These are phyloP conservation scores for Sesamia nonagrioides DNA, from an alignment of 1,140 invertebrate genomes.

Conservation along the genomic window DNA sequence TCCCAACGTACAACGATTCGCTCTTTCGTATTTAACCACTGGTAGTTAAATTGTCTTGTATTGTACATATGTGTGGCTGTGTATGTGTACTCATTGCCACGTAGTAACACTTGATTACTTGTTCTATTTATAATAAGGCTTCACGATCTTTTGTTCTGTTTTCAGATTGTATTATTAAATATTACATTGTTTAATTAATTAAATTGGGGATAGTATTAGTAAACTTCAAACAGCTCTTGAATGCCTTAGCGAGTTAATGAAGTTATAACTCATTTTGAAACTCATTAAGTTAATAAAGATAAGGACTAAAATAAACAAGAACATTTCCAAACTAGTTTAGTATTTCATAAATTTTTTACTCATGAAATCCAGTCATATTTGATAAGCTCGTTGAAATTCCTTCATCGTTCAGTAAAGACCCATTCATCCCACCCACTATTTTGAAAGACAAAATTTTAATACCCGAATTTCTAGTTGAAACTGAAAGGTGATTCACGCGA, in stretches of 20 bases:
- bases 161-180: background rate
- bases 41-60: conserved; percentile 67
- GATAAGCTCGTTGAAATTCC: background rate
- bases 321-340: background rate
- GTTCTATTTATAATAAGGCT: background rate
- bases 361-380: background rate
- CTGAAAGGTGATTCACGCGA: conserved; percentile 28
- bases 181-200: background rate
- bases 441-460: conserved; percentile 24
- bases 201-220: background rate
- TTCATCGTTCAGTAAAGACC: conserved; percentile 15
- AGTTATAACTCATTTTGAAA: background rate
- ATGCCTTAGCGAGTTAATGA: background rate
- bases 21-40: conserved; percentile 81
- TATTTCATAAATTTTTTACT: conserved; percentile 1
- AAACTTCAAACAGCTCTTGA: background rate
- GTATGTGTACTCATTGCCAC: conserved; percentile 31
- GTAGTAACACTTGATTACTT: conserved; percentile 6
- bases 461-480: conserved; percentile 28
- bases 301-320: background rate
- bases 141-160: background rate
- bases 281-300: background rate
- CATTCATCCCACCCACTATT: conserved; percentile 6
- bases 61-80: conserved; percentile 34
- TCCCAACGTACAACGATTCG: conserved; percentile 73